phyloP scores from a whole-genome alignment of 2,797 vertebrate species.

The Xenops minutus region DNA sequence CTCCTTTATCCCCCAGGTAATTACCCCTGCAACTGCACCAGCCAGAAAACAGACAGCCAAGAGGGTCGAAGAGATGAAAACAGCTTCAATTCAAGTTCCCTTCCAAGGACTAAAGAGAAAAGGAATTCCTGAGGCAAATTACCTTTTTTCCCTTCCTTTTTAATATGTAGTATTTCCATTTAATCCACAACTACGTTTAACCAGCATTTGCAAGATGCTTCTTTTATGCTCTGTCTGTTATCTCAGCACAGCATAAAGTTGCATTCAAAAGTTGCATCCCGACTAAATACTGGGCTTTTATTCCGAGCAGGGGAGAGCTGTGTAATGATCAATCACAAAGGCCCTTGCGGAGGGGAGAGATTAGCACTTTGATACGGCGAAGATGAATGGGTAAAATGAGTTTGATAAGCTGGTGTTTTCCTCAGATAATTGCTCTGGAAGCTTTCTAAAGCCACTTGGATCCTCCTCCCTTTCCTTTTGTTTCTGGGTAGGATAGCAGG shows the following conservation, averaged over 20 bases:
- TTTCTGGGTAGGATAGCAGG: background rate
- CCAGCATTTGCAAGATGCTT: background rate
- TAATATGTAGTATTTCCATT: background rate
- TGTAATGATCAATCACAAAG: slow-evolving; percentile 59
- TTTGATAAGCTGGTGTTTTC: slow-evolving; percentile 57
- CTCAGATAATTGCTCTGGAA: slow-evolving; percentile 32
- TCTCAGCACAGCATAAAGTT: background rate
- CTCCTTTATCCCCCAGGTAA: background rate
- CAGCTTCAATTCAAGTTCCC: background rate
- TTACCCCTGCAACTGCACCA: background rate
- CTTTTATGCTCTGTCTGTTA: background rate
- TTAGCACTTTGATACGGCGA: slow-evolving; percentile 52
- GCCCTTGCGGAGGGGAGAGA: slow-evolving; percentile 14
- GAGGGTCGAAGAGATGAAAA: background rate
- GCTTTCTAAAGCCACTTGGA: background rate
- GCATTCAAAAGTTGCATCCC: background rate
- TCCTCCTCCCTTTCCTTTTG: background rate
- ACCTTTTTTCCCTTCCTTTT: background rate
- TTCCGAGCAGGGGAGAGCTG: background rate
- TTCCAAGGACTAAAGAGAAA: background rate
- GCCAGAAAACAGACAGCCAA: background rate
- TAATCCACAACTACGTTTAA: background rate
- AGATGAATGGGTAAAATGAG: slow-evolving; percentile 63
- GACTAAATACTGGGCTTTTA: slow-evolving; percentile 24
- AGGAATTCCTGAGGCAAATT: background rate